Evolutionary conservation across 1,140 invertebrate species (phyloP).

Genomic region (Tigriopus japonicus): DNA sequence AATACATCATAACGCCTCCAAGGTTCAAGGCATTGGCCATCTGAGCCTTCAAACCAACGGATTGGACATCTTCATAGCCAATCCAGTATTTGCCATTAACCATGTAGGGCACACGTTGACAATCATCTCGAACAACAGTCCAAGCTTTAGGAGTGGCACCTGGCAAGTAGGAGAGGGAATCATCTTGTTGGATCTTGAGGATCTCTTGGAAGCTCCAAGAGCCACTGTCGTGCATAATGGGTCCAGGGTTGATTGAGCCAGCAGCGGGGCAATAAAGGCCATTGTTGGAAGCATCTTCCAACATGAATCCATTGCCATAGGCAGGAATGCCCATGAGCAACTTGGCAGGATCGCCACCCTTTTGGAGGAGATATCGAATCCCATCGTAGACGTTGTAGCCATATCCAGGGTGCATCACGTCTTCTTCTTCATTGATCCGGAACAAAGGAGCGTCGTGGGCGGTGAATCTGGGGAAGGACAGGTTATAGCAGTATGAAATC

Average conservation of each 20-base stretch:
- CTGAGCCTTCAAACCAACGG: conserved; percentile 25
- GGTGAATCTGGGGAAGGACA: conserved; percentile 26
- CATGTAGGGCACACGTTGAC: conserved; percentile 22
- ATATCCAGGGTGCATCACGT: conserved; percentile 15
- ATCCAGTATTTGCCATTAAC: conserved; percentile 26
- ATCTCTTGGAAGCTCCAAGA: conserved; percentile 54
- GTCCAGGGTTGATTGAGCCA: conserved; percentile 39
- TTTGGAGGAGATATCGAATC: conserved; percentile 30
- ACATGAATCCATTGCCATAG: conserved; percentile 43
- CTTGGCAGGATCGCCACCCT: conserved; percentile 35
- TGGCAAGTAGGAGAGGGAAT: neutral
- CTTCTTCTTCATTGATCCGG: conserved; percentile 21
- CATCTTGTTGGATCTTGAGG: conserved; percentile 29
- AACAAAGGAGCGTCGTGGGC: conserved; percentile 41
- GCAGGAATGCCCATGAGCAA: conserved; percentile 42
- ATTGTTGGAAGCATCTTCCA: conserved; percentile 28
- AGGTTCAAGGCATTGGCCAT: conserved; percentile 33
- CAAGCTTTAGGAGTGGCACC: neutral
- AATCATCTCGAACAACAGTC: neutral
- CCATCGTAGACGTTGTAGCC: conserved; percentile 19
- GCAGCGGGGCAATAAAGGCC: conserved; percentile 31
- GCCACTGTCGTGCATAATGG: conserved; percentile 45
- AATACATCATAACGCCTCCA: conserved; percentile 48
- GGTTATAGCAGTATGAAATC: too few species aligned
- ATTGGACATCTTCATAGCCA: conserved; percentile 26